These are phyloP conservation scores for Cataglyphis albicans DNA, from an alignment of 2,888 invertebrate species.

Conservation along the genomic window DNA sequence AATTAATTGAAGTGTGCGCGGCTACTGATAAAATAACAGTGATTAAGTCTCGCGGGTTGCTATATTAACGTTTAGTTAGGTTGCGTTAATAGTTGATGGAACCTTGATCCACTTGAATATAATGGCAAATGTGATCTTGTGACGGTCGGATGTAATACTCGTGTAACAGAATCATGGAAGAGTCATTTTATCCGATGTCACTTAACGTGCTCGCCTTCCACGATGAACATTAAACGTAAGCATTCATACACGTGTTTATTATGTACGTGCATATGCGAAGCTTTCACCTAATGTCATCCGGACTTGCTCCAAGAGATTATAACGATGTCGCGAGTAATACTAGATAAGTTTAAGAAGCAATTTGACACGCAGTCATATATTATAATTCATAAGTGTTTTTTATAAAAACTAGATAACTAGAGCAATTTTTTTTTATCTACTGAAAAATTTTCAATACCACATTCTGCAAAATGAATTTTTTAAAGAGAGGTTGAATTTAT, in stretches of 20 bases:
- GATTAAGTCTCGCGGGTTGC: slow-evolving; percentile 11
- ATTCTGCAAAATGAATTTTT: neutral
- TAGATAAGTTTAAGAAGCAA: too few species aligned
- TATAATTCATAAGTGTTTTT: too few species aligned
- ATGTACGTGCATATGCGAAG: neutral
- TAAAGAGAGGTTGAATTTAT: neutral
- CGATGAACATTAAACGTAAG: neutral
- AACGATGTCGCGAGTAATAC: too few species aligned
- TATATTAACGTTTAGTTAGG: slow-evolving; percentile 36
- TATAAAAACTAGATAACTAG: too few species aligned
- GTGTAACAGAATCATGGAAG: neutral
- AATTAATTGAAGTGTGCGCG: slow-evolving; percentile 32
- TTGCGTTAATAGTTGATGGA: slow-evolving; percentile 34
- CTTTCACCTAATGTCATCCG: neutral
- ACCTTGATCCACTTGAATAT: slow-evolving; percentile 51
- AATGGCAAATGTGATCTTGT: slow-evolving; percentile 3
- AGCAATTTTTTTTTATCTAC: too few species aligned
- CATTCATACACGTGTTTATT: neutral
- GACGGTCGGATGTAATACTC: slow-evolving; percentile 3
- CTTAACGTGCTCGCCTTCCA: neutral
- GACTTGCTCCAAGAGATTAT: neutral
- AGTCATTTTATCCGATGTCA: slow-evolving; percentile 8
- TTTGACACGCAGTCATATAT: too few species aligned
- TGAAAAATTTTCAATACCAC: too few species aligned
- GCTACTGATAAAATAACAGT: slow-evolving; percentile 18